These are phyloP conservation scores for Rhinichthys osculus DNA, from an alignment of 2,797 vertebrate genomes.

Conservation along the genomic window DNA sequence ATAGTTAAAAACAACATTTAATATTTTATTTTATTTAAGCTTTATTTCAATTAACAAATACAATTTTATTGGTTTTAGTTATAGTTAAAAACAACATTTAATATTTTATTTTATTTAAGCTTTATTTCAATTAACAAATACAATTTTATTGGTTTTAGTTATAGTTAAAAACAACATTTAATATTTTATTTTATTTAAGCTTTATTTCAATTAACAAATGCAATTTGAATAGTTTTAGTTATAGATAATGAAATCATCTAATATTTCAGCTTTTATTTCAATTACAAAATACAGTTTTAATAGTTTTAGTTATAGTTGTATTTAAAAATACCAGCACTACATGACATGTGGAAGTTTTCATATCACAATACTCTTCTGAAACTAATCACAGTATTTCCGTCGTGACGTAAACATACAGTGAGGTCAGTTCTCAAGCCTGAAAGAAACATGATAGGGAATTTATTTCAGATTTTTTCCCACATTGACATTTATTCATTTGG, in stretches of 20 bases:
- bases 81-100: not conserved
- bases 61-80: not conserved
- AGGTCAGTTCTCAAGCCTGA: not conserved
- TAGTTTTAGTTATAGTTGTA: not conserved
- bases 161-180: not conserved
- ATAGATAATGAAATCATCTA: not conserved
- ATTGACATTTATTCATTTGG: not conserved
- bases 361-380: not conserved
- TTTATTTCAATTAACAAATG: not conserved
- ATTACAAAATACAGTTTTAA: not conserved
- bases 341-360: not conserved
- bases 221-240: not conserved
- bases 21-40: not conserved
- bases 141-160: not conserved
- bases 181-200: not conserved
- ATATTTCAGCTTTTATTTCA: not conserved
- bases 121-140: not conserved
- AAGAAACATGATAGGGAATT: constrained; percentile 8
- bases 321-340: not conserved
- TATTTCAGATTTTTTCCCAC: not conserved
- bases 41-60: not conserved
- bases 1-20: not conserved
- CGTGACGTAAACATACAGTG: not conserved
- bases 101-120: not conserved
- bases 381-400: not conserved